Conservation (phyloP, 2,797 vertebrate species). For the Triplophysa yarkandensis region DNA sequence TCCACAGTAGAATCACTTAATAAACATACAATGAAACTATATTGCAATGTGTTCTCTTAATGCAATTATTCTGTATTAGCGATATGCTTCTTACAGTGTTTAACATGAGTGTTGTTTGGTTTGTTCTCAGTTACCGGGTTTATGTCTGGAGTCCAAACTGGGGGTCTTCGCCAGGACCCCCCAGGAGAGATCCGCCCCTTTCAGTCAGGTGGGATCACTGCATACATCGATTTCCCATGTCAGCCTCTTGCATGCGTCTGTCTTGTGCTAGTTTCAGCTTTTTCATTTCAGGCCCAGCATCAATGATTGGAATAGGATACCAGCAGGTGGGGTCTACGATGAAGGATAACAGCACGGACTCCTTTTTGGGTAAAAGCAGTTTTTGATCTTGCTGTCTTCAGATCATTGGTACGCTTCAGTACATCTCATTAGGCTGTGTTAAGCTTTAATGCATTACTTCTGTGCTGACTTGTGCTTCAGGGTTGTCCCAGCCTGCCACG, state of each 20-base stretch:
- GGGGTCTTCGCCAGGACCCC: conserved; percentile 50
- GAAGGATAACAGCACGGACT: conserved; percentile 68
- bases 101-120: conserved; percentile 5
- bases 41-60: too few species aligned
- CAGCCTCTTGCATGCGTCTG: background rate
- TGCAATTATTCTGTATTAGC: too few species aligned
- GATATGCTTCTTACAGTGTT: too few species aligned
- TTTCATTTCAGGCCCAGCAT: conserved; percentile 58
- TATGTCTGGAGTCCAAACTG: conserved; percentile 47
- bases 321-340: conserved; percentile 60
- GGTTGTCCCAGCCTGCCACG: conserved; percentile 72
- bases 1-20: too few species aligned
- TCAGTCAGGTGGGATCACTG: conserved; percentile 70
- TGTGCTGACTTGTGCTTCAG: conserved; percentile 60
- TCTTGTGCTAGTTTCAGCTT: background rate
- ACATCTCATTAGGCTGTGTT: conserved; percentile 13
- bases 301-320: conserved; percentile 60
- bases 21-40: too few species aligned
- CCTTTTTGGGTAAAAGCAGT: conserved; percentile 44
- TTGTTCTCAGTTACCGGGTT: conserved; percentile 43
- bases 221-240: background rate
- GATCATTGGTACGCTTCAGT: background rate
- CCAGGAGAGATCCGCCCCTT: conserved; percentile 67
- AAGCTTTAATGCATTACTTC: conserved; percentile 29
- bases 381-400: conserved; percentile 17